Evolutionary conservation across 2,888 invertebrate genomes (phyloP), one percentile per base, ranked within the genome.

Genomic region (Fabriciana adippe): DNA sequence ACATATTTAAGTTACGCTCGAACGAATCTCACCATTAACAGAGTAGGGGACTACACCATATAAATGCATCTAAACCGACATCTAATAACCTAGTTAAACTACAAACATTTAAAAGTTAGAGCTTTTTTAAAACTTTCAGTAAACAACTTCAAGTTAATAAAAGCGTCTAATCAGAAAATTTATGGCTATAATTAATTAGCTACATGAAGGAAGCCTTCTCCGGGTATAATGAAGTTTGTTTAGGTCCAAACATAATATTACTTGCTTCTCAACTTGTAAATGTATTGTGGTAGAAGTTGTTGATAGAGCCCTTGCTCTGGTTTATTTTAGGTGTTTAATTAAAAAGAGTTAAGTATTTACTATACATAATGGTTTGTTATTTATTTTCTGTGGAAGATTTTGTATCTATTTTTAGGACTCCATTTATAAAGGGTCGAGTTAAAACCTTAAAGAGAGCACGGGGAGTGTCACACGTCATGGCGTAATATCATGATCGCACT

Each of bases 171-270:
- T 68, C 57, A 59, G 48, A 56, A 68, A 66, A 70, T 73, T 72
- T 72, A 72, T 69, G 64, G 63, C 53, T 61, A 60, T 60, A 68
- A 73, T 71, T 66, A 73, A 70, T 70, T 69, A 71, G 60, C 55
- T 50, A 59, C 66, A 56, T 68, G 48, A 68, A 67, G 53, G 67
- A 59, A 72, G 65, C 70, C 61, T n/a, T 72, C 65, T 67, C 15
- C 26, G 57, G 45, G 66, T 56, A 50, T 73, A 71, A 71, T 69
- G 53, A 71, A 69, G 74, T 74, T 74, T 74, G 68, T 72, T 73
- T 73, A 73, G 72, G 71, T 64, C 53, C 57, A 64, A 56, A 69
- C 67, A 68, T 66, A 64, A 67, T 66, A 61, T 66, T 67, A 61
- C 64, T 67, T 67, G 66, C 50, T 67, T 67, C 53, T 63, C 48